Percentiles rank a stretch among this genome's conserved stretches.
phyloP scores from a whole-genome alignment of 2,113 vertebrate genomes.

The Strix uralensis region DNA sequence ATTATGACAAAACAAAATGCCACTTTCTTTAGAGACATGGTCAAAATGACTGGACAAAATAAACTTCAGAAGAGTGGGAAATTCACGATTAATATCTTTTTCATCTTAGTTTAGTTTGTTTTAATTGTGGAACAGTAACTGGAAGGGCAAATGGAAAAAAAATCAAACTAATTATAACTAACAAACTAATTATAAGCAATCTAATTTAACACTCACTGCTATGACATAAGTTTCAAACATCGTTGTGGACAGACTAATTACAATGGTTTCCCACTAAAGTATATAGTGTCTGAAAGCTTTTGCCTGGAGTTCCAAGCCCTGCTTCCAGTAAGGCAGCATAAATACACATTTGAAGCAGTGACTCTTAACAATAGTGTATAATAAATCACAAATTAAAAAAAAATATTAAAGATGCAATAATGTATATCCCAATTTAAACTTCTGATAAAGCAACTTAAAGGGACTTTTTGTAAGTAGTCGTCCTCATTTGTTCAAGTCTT shows the following conservation, averaged over 20 bases:
- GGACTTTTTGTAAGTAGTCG: background rate
- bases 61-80: background rate
- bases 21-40: background rate
- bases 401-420: background rate
- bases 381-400: background rate
- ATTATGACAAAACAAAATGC: background rate
- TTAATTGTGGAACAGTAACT: background rate
- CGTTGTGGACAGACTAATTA: background rate
- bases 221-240: background rate
- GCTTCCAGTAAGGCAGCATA: background rate
- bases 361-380: background rate
- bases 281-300: background rate
- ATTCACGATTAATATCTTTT: background rate
- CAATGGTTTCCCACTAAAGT: background rate
- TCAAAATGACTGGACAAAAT: background rate
- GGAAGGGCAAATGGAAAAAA: background rate
- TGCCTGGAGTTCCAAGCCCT: background rate
- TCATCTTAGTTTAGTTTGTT: background rate
- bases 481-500: background rate
- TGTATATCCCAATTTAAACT: background rate
- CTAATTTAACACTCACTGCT: background rate
- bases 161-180: background rate
- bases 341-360: background rate
- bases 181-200: background rate
- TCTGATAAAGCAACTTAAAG: background rate